Percentiles rank a stretch among this genome's conserved stretches.
Evolutionary conservation across 2,797 vertebrate genomes (phyloP).

Genomic region (Crenuchus spilurus): DNA sequence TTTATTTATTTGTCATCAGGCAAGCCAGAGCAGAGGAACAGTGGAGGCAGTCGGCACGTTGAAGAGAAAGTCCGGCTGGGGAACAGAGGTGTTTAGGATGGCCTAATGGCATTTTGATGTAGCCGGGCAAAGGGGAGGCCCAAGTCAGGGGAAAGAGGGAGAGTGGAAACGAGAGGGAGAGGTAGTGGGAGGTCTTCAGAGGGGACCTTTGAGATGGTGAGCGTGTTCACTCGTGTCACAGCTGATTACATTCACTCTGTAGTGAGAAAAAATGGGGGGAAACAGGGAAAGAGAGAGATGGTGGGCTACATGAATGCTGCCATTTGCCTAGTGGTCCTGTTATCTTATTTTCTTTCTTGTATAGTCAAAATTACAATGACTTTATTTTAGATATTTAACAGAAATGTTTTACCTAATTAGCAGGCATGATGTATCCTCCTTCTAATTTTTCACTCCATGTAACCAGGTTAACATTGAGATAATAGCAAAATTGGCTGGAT

Average conservation of each 20-base stretch:
- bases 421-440: no score
- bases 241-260: constrained; percentile 97
- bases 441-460: no score
- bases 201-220: constrained; percentile 87
- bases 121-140: constrained; percentile 91
- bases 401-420: no score
- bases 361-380: neutral
- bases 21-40: constrained; percentile 59
- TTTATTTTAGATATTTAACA: no score
- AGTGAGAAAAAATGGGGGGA: constrained; percentile 75
- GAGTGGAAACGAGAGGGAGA: constrained; percentile 80
- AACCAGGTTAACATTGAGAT: no score
- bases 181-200: constrained; percentile 87
- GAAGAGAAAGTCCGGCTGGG: constrained; percentile 70
- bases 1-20: constrained; percentile 69
- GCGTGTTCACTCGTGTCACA: constrained; percentile 97
- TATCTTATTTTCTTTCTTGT: neutral
- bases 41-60: constrained; percentile 61
- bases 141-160: constrained; percentile 84
- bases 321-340: neutral
- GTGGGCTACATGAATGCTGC: neutral
- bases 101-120: constrained; percentile 99
- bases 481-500: no score
- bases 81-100: constrained; percentile 83
- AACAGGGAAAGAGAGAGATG: constrained; percentile 47